Base-by-base conservation (phyloP, 1,140 invertebrate genomes). In the Lucilia cuprina region DNA sequence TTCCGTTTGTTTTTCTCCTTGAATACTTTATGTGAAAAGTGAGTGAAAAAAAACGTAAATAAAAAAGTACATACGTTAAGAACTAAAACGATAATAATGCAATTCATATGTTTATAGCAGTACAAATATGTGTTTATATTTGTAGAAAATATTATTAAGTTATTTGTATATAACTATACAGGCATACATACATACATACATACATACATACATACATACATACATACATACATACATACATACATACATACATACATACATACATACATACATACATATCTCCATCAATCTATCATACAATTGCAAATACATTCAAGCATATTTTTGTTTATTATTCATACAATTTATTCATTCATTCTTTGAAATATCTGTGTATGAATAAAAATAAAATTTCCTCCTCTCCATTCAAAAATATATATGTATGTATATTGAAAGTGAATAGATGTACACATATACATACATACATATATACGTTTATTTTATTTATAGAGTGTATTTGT, bases 291-390 rank as follows among this genome's bases (percentile, higher is more conserved):
- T 75, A 47, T 78, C 8, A 9, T n/a, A 78, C 25, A 34, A 77
- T 77, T 34, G 75, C n/a, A 78, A 78, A 47, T 78, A 78, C 14
- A n/a, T 78, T 41, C 34, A 78, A 75, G 74, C 9, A 75, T 25
- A 34, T 34, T 34, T 75, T 34, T 75, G 74, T 14, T 75, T 75
- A 55, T 55, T 55, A 55, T 55, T 41, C 41, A 41, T 41, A 41
- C 41, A 41, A 41, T 60, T 60, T 60, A 60, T 60, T 70, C 65
- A 70, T 21, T 70, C 65, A 70, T 70, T 60, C 55, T n/a, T 60
- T 60, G 41, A 55, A 55, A 55, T 55, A 55, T 12, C 50, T 17
- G 41, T 41, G 41, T 17, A 55, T 55, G 12, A 55, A 55, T n/a
- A 55, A 55, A 55, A 55, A 5, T 19, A 25, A 70, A 70, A 70